Conservation (phyloP, 2,888 invertebrate species). For the Dryobota labecula region DNA sequence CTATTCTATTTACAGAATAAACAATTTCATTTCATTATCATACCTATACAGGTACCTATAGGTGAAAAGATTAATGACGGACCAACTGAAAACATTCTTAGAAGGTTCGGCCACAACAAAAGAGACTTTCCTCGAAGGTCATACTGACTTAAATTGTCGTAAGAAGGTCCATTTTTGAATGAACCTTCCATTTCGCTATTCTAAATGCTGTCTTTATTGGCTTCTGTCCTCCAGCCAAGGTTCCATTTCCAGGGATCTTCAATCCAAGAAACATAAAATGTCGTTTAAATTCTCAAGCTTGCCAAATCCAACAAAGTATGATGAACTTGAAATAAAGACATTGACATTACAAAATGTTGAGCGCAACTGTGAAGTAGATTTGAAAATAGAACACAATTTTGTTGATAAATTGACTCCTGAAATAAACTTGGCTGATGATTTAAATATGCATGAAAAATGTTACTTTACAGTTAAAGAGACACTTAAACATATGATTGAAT, state of each 20-base stretch:
- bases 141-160: not conserved
- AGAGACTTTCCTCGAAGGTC: not conserved
- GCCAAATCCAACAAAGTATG: constrained; percentile 20
- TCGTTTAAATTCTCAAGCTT: constrained; percentile 13
- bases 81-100: not conserved
- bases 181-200: constrained; percentile 18
- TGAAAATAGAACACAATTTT: constrained; percentile 30
- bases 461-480: not conserved
- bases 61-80: not conserved
- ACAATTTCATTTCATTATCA: too few relatives aligned
- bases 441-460: not conserved
- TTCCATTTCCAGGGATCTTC: constrained; percentile 26
- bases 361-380: constrained; percentile 13
- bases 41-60: too few relatives aligned
- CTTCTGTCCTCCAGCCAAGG: constrained; percentile 36
- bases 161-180: constrained; percentile 31
- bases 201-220: constrained; percentile 14
- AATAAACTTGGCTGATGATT: constrained; percentile 1
- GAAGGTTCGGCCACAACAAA: not conserved
- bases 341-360: constrained; percentile 44
- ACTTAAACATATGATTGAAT: constrained; percentile 3
- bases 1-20: too few relatives aligned
- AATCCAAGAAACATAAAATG: constrained; percentile 27
- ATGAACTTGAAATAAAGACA: constrained; percentile 23
- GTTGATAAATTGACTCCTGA: not conserved